Evolutionary conservation across 37 sponge, comb jelly and placozoan genomes (phyloP).

Genomic region (Amphimedon queenslandica): DNA sequence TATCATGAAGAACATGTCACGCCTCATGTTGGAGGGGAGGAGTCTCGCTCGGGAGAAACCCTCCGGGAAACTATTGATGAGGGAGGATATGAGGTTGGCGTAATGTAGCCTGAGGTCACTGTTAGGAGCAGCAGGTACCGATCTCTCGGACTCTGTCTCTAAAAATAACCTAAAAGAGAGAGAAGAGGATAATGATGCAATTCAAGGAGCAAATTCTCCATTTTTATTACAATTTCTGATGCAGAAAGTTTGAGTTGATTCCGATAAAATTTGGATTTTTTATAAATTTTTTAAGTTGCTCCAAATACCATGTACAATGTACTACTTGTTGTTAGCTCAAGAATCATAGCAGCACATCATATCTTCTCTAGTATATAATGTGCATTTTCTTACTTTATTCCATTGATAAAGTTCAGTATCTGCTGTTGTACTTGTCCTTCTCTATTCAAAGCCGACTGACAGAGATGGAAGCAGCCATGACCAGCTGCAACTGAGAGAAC

Average conservation of each 20-base stretch:
- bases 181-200: not conserved
- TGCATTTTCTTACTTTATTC: conserved; percentile 52
- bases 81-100: conserved; percentile 50
- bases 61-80: conserved; percentile 65
- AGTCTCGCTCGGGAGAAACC: conserved; percentile 34
- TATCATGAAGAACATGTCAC: conserved; percentile 60
- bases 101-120: conserved; percentile 59
- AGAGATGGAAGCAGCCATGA: conserved; percentile 72
- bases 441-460: conserved; percentile 22
- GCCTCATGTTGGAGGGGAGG: conserved; percentile 42
- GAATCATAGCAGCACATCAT: not conserved
- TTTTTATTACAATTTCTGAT: too few species aligned
- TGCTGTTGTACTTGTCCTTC: conserved; percentile 38
- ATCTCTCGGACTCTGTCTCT: conserved; percentile 62
- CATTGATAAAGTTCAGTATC: conserved; percentile 73
- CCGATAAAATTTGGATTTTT: too few species aligned
- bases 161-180: conserved; percentile 39
- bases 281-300: too few species aligned
- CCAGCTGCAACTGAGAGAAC: conserved; percentile 77
- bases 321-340: too few species aligned
- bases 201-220: too few species aligned
- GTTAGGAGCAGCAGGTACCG: not conserved
- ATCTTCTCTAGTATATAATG: not conserved
- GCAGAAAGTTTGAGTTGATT: too few species aligned
- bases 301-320: too few species aligned